A percentile compares a stretch with the other conserved stretches of the same genome.
Conservation (phyloP, 2,113 vertebrate species). For the Noturus placidus region DNA sequence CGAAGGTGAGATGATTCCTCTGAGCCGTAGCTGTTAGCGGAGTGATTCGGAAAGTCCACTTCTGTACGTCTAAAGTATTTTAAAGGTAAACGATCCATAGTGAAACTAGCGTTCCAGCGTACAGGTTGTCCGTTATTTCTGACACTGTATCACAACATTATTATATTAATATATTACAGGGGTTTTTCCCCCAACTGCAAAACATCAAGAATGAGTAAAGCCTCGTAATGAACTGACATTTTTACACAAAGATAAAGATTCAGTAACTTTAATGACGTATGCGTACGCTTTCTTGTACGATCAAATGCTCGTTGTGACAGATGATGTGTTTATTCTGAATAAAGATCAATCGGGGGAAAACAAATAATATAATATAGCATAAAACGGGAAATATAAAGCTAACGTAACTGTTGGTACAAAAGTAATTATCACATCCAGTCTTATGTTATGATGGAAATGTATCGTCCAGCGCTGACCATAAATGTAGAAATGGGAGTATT, state of each 20-base stretch:
- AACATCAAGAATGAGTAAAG: neutral
- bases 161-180: no score
- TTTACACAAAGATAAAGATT: neutral
- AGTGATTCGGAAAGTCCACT: neutral
- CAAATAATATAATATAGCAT: neutral
- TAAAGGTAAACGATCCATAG: neutral
- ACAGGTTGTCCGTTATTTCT: neutral
- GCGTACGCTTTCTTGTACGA: neutral
- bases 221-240: neutral
- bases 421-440: no score
- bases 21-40: neutral
- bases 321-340: neutral
- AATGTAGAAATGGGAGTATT: no score
- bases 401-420: neutral
- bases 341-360: neutral
- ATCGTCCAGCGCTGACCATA: no score
- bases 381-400: neutral
- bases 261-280: neutral
- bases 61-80: neutral
- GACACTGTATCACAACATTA: neutral
- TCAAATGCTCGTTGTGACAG: neutral
- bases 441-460: neutral
- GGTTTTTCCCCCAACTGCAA: neutral
- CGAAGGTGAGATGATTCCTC: neutral
- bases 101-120: neutral